A percentile compares a stretch with the other conserved stretches of the same genome.
These are phyloP conservation scores for Yasuhikotakia modesta DNA, from an alignment of 2,797 vertebrate genomes.

Conservation along the genomic window DNA sequence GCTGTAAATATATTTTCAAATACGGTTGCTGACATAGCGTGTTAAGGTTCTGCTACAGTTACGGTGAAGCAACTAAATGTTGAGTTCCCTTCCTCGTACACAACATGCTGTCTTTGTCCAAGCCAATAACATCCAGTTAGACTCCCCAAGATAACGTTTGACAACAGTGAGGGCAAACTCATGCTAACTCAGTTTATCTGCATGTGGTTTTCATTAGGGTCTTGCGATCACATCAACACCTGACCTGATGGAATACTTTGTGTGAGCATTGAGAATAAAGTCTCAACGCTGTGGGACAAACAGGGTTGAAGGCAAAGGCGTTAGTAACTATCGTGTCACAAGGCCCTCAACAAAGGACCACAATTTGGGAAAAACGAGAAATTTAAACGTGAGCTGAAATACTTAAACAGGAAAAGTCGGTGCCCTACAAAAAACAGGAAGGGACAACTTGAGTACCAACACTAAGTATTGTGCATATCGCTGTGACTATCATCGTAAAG, in stretches of 20 bases:
- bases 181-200: conserved; percentile 9
- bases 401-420: conserved; percentile 10
- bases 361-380: neutral
- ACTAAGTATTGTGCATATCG: conserved; percentile 56
- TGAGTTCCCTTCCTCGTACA: neutral
- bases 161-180: neutral
- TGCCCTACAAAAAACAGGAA: conserved; percentile 43
- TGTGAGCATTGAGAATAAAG: neutral
- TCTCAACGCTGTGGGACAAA: too few relatives aligned
- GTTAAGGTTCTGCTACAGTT: neutral
- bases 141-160: neutral
- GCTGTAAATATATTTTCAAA: neutral
- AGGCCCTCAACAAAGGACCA: neutral
- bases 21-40: neutral
- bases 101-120: conserved; percentile 25
- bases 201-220: conserved; percentile 40
- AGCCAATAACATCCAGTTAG: conserved; percentile 17
- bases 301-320: too few relatives aligned
- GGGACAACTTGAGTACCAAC: conserved; percentile 26
- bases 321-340: neutral
- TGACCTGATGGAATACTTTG: conserved; percentile 1
- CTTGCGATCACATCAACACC: conserved; percentile 29
- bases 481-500: conserved; percentile 56
- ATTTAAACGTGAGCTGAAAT: neutral
- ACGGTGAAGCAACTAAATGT: neutral